Evolutionary conservation across 2,113 vertebrate genomes (phyloP).

Genomic region (Ptychochromis oligacanthus): DNA sequence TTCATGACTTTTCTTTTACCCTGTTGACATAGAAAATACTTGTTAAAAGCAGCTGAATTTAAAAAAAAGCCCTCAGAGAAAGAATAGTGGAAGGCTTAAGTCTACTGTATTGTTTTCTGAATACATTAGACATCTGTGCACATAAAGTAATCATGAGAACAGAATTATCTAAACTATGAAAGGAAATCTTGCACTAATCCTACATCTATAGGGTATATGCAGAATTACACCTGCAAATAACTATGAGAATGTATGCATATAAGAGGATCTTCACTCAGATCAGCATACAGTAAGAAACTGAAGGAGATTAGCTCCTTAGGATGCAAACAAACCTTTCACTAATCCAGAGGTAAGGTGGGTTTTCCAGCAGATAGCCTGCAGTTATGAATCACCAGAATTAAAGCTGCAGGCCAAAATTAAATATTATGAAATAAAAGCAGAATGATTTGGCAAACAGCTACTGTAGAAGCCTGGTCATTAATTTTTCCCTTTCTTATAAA

Average conservation of each 20-base stretch:
- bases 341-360: slow-evolving; percentile 20
- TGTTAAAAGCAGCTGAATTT: neutral
- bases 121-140: neutral
- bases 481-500: neutral
- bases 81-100: neutral
- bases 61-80: neutral
- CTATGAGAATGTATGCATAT: neutral
- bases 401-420: slow-evolving; percentile 15
- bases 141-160: neutral
- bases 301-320: slow-evolving; percentile 15
- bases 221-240: slow-evolving; percentile 1
- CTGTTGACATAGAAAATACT: slow-evolving; percentile 6
- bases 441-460: neutral
- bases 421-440: neutral
- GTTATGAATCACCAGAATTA: neutral
- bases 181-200: neutral
- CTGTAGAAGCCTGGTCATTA: neutral
- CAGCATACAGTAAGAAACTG: neutral
- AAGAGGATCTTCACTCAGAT: neutral
- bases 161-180: slow-evolving; percentile 7
- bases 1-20: slow-evolving; percentile 28
- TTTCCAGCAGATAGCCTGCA: neutral
- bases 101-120: neutral
- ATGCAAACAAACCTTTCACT: slow-evolving; percentile 27
- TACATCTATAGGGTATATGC: neutral